Evolutionary conservation across 2,113 vertebrate genomes (phyloP).

Genomic region (Canis aureus): DNA sequence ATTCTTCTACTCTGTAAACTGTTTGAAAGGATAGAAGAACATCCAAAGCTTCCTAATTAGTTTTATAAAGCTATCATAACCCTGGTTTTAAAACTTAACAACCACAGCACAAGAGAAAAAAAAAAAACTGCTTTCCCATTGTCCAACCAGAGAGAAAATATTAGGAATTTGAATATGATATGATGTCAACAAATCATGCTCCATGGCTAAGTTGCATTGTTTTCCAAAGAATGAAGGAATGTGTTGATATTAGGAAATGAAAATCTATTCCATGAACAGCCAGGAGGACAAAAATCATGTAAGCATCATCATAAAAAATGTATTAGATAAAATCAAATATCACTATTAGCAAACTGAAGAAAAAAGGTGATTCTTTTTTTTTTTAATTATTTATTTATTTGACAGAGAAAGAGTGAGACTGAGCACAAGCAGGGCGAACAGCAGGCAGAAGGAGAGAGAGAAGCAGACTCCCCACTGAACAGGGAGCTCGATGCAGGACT

Average conservation of each 20-base stretch:
- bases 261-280: not conserved
- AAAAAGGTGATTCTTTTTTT: not conserved
- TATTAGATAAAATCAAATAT: conserved; percentile 29
- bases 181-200: not conserved
- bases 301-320: not conserved
- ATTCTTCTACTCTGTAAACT: conserved; percentile 71
- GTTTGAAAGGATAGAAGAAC: conserved; percentile 51
- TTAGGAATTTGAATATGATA: not conserved
- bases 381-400: not conserved
- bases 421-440: not conserved
- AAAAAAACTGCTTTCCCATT: not conserved
- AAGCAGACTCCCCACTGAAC: not conserved
- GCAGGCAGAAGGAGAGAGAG: not conserved
- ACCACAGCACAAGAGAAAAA: not conserved
- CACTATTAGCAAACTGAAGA: not conserved
- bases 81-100: conserved; percentile 45
- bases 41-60: conserved; percentile 57
- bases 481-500: not conserved
- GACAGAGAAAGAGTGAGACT: not conserved
- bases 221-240: not conserved
- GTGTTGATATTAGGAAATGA: not conserved
- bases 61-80: conserved; percentile 56
- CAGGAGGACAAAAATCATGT: not conserved
- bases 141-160: not conserved
- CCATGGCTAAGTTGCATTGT: not conserved